These are phyloP conservation scores for Chouioia cunea DNA, from an alignment of 2,888 invertebrate species.

Conservation along the genomic window DNA sequence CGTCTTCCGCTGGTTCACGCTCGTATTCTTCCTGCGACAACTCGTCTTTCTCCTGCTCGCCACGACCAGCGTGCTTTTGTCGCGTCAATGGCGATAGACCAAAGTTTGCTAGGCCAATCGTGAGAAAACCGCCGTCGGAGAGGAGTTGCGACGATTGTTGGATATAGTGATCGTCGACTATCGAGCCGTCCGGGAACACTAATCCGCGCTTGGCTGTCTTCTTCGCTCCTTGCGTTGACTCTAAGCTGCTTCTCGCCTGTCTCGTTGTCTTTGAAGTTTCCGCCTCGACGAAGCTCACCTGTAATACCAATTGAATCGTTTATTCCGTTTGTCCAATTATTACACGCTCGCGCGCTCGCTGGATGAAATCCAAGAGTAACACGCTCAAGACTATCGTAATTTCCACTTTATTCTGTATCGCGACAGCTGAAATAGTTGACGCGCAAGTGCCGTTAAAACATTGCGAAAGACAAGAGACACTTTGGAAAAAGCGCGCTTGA, in stretches of 20 bases:
- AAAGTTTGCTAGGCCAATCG: conserved; percentile 78
- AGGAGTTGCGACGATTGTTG: conserved; percentile 63
- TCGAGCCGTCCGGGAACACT: conserved; percentile 76
- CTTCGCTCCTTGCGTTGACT: conserved; percentile 59
- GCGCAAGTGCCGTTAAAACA: too few relatives aligned
- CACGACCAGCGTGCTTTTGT: too few relatives aligned
- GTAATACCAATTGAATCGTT: neutral
- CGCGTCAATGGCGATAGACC: conserved; percentile 69
- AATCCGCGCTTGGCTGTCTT: conserved; percentile 78
- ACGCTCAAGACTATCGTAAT: too few relatives aligned
- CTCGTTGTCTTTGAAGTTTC: conserved; percentile 8
- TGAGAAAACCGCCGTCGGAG: conserved; percentile 69
- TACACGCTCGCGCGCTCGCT: too few relatives aligned
- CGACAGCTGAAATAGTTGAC: too few relatives aligned
- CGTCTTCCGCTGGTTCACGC: conserved; percentile 85
- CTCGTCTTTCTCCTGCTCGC: conserved; percentile 55
- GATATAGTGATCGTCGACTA: conserved; percentile 76
- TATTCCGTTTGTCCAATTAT: too few relatives aligned
- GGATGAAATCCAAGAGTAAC: too few relatives aligned
- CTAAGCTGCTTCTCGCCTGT: conserved; percentile 41
- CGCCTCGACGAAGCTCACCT: neutral
- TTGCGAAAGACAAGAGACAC: too few relatives aligned
- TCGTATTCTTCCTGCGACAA: conserved; percentile 75
- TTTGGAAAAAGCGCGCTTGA: too few relatives aligned
- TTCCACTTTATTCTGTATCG: too few relatives aligned